Conservation (phyloP, 2,113 vertebrate species). For the Aplodontia rufa region DNA sequence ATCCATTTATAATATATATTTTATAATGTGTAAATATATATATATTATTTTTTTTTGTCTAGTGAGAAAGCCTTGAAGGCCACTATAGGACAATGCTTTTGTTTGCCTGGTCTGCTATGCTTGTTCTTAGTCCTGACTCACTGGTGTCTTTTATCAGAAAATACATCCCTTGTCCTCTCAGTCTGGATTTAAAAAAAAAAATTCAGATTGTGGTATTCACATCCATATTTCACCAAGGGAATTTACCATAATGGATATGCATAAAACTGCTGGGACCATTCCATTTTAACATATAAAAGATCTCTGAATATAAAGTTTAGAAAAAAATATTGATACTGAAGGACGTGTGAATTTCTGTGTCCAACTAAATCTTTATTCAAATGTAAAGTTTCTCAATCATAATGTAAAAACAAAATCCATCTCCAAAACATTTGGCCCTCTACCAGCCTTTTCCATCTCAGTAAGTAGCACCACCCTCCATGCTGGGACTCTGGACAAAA, state of each 20-base stretch:
- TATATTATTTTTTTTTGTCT: too few species aligned
- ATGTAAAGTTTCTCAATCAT: not conserved
- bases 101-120: not conserved
- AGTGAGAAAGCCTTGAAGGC: not conserved
- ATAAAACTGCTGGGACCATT: slow-evolving; percentile 22
- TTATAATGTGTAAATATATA: too few species aligned
- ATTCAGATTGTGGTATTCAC: not conserved
- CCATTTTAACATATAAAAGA: not conserved
- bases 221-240: not conserved
- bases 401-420: not conserved
- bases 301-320: not conserved
- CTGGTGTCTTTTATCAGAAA: not conserved
- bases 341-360: not conserved
- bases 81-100: not conserved
- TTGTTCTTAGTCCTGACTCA: not conserved
- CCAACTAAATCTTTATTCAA: not conserved
- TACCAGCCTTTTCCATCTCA: not conserved
- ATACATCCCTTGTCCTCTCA: not conserved
- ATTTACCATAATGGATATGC: not conserved
- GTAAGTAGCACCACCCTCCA: not conserved
- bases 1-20: too few species aligned
- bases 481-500: not conserved
- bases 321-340: not conserved
- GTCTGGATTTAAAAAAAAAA: not conserved
- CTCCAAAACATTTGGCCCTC: not conserved